Evolutionary conservation across 2,888 invertebrate species (phyloP), one percentile per base, ranked within the genome.

Genomic region (Caenorhabditis angaria): DNA sequence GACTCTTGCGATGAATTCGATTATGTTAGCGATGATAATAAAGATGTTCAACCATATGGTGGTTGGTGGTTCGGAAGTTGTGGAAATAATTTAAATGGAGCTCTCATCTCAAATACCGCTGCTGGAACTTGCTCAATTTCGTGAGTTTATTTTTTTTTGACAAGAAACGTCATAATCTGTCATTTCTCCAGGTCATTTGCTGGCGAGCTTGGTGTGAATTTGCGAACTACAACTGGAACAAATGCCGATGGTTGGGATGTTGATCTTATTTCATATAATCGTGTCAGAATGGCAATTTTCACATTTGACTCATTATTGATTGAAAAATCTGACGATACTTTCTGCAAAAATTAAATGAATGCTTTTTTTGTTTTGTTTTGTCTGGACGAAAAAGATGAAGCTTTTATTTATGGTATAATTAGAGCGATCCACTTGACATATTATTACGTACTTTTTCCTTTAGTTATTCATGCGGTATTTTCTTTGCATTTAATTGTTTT

Each of bases 51-150:
- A 48, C 22, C 54, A 22, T 60, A 51, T 41, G 70, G 76, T 24
- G 80, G 80, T 12, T 80, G 80, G 80, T 79, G 79, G 79, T 79
- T 76, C 41, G 79, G 79, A 51, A 67, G 63, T 55, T 80, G 80
- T 47, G 74, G 73, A 6, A 77, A 79, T 41, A 79, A 79, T 56
- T 24, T 79, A 48, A 80, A 80, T 54, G 80, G 78, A 5, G 51
- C n/a, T 54, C 25, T 5, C 41, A 14, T 18, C 3, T 12, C 10
- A 18, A 41, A 3, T 41, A 22, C 5, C 22, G 12, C 10, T 50
- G 50, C 20, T 22, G 22, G 6, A 35, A 32, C 58, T 50, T 57
- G 54, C 22, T n/a, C 25, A 10, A 62, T 63, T n/a, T 54, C 35
- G 8, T 10, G n/a, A n/a, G 29, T 6, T 18, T 32, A 32, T 57